Base-by-base conservation (phyloP, 2,797 vertebrate genomes). In the Gymnoscopelus braueri region DNA sequence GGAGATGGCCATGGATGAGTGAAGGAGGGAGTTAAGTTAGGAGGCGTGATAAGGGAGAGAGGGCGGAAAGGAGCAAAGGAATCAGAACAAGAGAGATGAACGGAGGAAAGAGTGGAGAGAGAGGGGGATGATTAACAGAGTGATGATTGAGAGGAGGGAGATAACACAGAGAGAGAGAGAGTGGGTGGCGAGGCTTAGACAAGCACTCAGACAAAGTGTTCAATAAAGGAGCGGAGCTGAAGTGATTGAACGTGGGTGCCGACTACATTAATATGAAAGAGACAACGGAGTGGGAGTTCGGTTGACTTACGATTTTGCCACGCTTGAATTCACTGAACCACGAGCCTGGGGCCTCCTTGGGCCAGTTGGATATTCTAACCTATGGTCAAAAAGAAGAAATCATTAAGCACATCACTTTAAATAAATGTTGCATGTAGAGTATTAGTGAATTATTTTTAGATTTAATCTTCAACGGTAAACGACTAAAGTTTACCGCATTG, bases 251-350 rank as follows among this genome's bases (percentile, higher is more conserved):
- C 49, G 58, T 32, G 51, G 74, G 24, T 11, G 7, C 74, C 7
- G 39, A 26, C 64, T 47, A 24, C 56, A 29, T 54, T 26, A 62
- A 75, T 48, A 11, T 13, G 54, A 77, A 68, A 74, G 10, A 61
- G 61, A 64, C 60, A 63, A 60, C 7, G 15, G 19, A 48, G 39
- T 47, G 10, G 60, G 11, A 11, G 2, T 12, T 1, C 1, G n/a
- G 5, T 19, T 49, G 44, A 95, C 96, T 94, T 94, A 99, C 98
- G 73, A 99, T 95, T 91, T 99, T 98, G 59, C 98, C 98, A 83
- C 97, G 96, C 84, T 99, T 99, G 80, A 99, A 99, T 94, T 98
- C 98, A 89, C 98, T 99, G 85, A 97, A 99, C 98, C 98, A 99
- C 67, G 97, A 96, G 81, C 97, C 96, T 32, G 97, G 96, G 56